Evolutionary conservation across 2,113 vertebrate genomes (phyloP).

Genomic region (Crotalus horridus): DNA sequence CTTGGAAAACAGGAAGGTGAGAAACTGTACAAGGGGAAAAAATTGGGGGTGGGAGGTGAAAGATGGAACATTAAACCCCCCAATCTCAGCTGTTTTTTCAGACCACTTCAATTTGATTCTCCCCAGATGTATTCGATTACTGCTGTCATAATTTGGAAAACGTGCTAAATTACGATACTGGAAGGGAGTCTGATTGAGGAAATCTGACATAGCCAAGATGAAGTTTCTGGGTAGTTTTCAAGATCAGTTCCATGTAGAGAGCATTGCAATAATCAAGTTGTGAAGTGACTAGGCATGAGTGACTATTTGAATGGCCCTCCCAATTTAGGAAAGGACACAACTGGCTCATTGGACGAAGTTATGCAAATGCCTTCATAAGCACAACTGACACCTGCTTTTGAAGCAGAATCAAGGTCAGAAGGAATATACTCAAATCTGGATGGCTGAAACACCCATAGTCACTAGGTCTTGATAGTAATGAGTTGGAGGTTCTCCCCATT

Average conservation of each 20-base stretch:
- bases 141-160: neutral
- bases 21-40: slow-evolving; percentile 74
- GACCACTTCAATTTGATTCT: neutral
- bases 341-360: neutral
- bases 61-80: neutral
- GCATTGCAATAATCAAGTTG: neutral
- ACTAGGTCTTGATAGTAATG: neutral
- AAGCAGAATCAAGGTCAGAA: neutral
- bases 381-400: neutral
- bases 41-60: neutral
- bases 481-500: neutral
- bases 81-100: neutral
- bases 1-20: slow-evolving; percentile 97
- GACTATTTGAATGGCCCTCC: neutral
- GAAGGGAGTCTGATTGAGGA: neutral
- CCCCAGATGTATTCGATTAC: neutral
- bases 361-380: neutral
- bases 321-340: neutral
- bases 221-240: neutral
- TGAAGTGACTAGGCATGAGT: neutral
- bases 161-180: neutral
- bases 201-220: neutral
- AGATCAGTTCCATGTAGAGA: neutral
- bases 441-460: neutral
- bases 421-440: neutral